A percentile compares a stretch with the other conserved stretches of the same genome.
phyloP scores from a whole-genome alignment of 2,797 vertebrate genomes.

The Coranthus polyacanthus region DNA sequence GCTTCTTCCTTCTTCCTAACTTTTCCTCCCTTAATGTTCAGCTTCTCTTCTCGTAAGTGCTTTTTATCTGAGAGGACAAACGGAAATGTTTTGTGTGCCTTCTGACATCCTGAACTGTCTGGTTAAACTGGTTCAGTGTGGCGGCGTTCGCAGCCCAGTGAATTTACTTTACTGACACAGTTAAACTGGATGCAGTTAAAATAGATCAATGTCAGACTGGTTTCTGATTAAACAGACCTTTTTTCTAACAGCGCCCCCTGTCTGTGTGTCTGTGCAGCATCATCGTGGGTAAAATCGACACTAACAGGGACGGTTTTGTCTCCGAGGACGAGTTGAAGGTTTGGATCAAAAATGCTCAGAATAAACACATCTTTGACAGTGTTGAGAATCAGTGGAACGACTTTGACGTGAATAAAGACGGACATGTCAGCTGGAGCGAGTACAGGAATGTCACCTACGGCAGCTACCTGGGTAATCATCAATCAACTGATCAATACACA shows the following conservation, averaged over 20 bases:
- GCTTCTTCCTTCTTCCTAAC: no score
- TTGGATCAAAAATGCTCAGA: slow-evolving; percentile 89
- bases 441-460: slow-evolving; percentile 90
- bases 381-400: slow-evolving; percentile 87
- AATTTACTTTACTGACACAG: no score
- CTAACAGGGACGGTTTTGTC: slow-evolving; percentile 85
- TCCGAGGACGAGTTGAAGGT: slow-evolving; percentile 87
- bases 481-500: background rate
- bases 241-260: slow-evolving; percentile 7
- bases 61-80: no score
- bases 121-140: no score
- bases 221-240: background rate
- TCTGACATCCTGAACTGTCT: no score
- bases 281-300: slow-evolving; percentile 89
- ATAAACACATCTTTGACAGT: slow-evolving; percentile 84
- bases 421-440: slow-evolving; percentile 89
- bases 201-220: background rate
- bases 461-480: slow-evolving; percentile 87
- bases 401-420: slow-evolving; percentile 86
- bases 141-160: no score
- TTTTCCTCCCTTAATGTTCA: no score
- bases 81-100: no score
- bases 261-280: slow-evolving; percentile 76
- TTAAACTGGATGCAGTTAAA: no score
- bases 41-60: no score